Evolutionary conservation across 2,888 invertebrate species (phyloP), one percentile per base, ranked within the genome.

Genomic region (Heliconius aoede): DNA sequence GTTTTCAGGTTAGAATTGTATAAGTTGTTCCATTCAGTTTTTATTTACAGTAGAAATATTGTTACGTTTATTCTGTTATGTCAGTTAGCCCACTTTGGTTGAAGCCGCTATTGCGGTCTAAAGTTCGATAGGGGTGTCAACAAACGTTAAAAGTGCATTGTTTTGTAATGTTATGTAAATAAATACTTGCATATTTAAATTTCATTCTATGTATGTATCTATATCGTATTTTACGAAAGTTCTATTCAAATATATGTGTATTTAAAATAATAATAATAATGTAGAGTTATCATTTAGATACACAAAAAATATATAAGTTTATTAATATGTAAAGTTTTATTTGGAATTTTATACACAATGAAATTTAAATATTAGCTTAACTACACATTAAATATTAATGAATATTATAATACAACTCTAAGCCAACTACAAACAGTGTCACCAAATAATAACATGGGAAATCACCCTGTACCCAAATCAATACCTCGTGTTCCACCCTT

Each of bases 21-120:
- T 81, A 81, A 83, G 72, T 76, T 77, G 78, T 74, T 79, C 76
- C 82, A 77, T 75, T 82, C 78, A 82, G 84, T 81, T 79, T 76
- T 79, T 64, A 69, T 76, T 65, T 58, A 58, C 40, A 58, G 76
- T 72, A 72, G 58, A 40, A 64, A 7, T 26, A 40, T 75, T 71
- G 55, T 62, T 58, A 69, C 40, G 64, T 28, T 62, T 36, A 64
- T 24, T 58, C 40, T 58, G 46, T 76, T 72, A 65, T 72, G 40
- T 76, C 28, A 80, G 60, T 71, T 36, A 40, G 36, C 55, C 40
- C n/a, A 55, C 7, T n/a, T 73, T 86, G 84, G 86, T 87, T 87
- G 86, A 86, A 86, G 87, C 85, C 87, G 62, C 64, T 55, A 87
- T 85, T 87, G 62, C 58, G 55, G 76, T 76, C 55, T 76, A 76